These are phyloP conservation scores for Enteromius unitaeniatus DNA, from an alignment of 2,797 vertebrate species.

Conservation along the genomic window DNA sequence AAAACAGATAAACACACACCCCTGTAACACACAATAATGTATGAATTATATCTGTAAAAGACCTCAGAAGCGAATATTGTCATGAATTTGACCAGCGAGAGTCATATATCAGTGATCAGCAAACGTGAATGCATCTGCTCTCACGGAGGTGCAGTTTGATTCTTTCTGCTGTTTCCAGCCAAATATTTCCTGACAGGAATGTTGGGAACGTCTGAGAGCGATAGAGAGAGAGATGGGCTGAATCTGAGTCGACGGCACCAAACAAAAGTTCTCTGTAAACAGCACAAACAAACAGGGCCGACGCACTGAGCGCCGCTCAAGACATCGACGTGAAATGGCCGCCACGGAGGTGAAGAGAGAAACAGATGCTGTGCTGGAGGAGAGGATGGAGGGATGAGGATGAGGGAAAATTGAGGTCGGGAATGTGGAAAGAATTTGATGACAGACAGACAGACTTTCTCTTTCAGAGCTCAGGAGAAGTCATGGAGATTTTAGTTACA, in stretches of 20 bases:
- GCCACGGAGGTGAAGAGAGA: conserved; percentile 35
- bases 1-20: neutral
- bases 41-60: neutral
- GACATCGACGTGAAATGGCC: conserved; percentile 55
- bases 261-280: neutral
- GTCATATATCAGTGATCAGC: neutral
- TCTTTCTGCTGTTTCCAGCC: conserved; percentile 2
- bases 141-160: neutral
- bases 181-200: conserved; percentile 22
- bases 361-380: neutral
- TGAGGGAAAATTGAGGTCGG: neutral
- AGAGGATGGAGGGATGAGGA: neutral
- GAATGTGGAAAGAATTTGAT: conserved; percentile 25
- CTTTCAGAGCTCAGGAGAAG: neutral
- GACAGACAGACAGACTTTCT: neutral
- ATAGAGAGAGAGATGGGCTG: neutral
- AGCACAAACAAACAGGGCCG: conserved; percentile 20
- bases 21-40: neutral
- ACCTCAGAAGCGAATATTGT: neutral
- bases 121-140: neutral
- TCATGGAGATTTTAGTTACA: neutral
- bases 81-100: neutral
- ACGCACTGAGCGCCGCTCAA: conserved; percentile 6
- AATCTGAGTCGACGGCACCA: conserved; percentile 6
- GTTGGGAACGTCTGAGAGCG: neutral